Evolutionary conservation across 2,113 vertebrate species (phyloP), one percentile per base, ranked within the genome.

Genomic region (Elephantulus edwardii): DNA sequence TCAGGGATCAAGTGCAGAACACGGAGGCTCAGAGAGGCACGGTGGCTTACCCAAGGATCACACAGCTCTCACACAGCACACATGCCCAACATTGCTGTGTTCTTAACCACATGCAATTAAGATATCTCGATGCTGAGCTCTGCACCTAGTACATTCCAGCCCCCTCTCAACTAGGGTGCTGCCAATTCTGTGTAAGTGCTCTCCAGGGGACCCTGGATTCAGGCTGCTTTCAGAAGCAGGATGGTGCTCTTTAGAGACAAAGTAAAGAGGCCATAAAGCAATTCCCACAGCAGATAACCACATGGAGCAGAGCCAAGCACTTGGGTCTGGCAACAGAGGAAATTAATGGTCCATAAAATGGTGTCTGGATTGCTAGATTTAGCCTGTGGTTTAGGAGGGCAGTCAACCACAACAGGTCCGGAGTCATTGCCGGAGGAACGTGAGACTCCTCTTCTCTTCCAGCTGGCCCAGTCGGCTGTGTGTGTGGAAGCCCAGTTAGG

Each of bases 181-280:
- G 50, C 17, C 71, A 56, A 74, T 38, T 71, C 14, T 10, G 33
- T 19, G 62, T 68, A 28, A 4, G 6, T 52, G 52, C 82, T 80
- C 84, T 91, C 86, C 60, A 24, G 74, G 46, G 77, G 56, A 11
- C 58, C 71, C 26, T 22, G 58, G 72, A 64, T 35, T 28, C 77
- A 89, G 56, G 54, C 50, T 28, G 4, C 86, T 81, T 91, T 50
- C 44, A 60, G 88, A 71, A 89, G 84, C 17, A 72, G 44, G 16
- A 50, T 58, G 80, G 58, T 64, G 60, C 74, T 75, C 66, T 79
- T 44, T 16, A 66, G 50, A 88, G 77, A 83, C 91, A 88, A 94
- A 87, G 70, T 76, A 84, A 88, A 91, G 90, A 89, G 83, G 90
- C n/a, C 68, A 40, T 79, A 76, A 87, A 94, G 60, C 64, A 82